These are phyloP conservation scores for Anoplius nigerrimus DNA, from an alignment of 2,888 invertebrate genomes.

Conservation along the genomic window DNA sequence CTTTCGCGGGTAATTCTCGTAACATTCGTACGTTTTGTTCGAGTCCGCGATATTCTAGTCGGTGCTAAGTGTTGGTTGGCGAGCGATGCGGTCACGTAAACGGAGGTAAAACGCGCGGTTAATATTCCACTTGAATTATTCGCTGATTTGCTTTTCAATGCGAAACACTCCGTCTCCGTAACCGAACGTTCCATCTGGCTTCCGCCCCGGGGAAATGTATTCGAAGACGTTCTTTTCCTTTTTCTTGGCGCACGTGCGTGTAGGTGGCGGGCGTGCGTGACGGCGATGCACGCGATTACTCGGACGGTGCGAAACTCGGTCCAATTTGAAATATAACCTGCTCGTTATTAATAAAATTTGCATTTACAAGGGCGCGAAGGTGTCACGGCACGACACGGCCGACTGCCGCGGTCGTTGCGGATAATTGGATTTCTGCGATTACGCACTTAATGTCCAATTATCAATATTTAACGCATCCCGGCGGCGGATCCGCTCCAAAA, in stretches of 20 bases:
- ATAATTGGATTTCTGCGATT: conserved; percentile 43
- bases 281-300: conserved; percentile 59
- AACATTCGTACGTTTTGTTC: no score
- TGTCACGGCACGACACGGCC: conserved; percentile 55
- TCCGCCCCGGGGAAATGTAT: neutral
- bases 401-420: conserved; percentile 36
- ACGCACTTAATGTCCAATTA: conserved; percentile 38
- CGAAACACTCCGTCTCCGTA: no score
- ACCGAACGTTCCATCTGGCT: neutral
- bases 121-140: no score
- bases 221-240: conserved; percentile 4
- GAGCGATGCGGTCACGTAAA: no score
- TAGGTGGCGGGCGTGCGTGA: conserved; percentile 56
- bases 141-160: no score
- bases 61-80: no score
- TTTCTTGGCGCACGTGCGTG: conserved; percentile 30
- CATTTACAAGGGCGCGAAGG: conserved; percentile 70
- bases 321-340: conserved; percentile 65
- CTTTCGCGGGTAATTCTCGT: no score
- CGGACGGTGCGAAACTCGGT: conserved; percentile 60
- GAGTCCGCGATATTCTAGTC: no score
- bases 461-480: conserved; percentile 24
- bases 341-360: conserved; percentile 71
- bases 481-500: neutral
- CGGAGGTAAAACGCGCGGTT: neutral